Conservation (phyloP, 2,888 invertebrate species). For the Halocaridina rubra region DNA sequence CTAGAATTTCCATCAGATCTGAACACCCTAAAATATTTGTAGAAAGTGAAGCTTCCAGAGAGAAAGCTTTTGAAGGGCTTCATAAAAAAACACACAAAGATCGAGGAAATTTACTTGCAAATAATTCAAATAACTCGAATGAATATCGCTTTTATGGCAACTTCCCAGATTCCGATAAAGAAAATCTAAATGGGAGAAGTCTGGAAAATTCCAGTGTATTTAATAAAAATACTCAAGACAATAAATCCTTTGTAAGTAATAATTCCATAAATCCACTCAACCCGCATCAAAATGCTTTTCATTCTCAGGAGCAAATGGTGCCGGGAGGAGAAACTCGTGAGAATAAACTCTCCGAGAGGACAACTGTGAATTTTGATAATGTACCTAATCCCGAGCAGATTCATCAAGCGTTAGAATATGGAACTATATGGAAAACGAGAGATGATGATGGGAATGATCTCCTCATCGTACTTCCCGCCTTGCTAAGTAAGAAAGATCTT, state of each 20-base stretch:
- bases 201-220: not conserved
- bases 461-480: conserved; percentile 28
- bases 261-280: not conserved
- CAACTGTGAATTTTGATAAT: not conserved
- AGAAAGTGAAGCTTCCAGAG: not conserved
- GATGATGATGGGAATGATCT: conserved; percentile 26
- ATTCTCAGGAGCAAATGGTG: not conserved
- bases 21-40: not conserved
- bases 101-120: not conserved
- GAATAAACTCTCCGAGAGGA: not conserved
- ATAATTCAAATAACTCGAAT: not conserved
- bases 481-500: conserved; percentile 4
- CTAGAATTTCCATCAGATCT: not conserved
- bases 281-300: not conserved
- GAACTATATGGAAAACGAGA: conserved; percentile 20
- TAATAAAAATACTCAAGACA: not conserved
- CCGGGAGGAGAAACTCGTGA: not conserved
- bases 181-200: not conserved
- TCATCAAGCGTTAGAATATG: conserved; percentile 15
- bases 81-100: not conserved
- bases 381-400: conserved; percentile 17
- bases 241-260: not conserved
- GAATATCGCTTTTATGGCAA: not conserved
- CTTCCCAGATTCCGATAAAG: not conserved
- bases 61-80: not conserved